Evolutionary conservation across 1,140 invertebrate genomes (phyloP), one percentile per base, ranked within the genome.

Genomic region (Drosophila subobscura): DNA sequence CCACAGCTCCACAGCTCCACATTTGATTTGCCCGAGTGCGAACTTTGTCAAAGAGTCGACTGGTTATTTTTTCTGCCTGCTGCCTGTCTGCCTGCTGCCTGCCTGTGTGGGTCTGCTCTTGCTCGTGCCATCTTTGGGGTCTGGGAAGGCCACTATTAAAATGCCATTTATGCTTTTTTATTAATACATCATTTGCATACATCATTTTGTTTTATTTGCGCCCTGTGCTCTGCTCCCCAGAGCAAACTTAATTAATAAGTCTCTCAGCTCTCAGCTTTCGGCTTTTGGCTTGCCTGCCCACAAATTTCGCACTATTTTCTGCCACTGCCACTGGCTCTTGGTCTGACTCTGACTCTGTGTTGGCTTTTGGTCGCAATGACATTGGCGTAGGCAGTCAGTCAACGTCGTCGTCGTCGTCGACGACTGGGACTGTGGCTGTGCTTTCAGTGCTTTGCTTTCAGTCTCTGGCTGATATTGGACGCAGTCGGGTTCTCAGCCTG

Each of bases 231-330:
- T 37, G 33, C 10, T 7, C 33, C 7, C 29, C 25, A 37, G 33
- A 74, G 60, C 56, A 80, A 80, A 85, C 83, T 86, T 88, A 88
- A 88, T 86, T 86, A 86, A 86, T 86, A 86, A 88, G 81, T 75
- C 77, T 74, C 77, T 71, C 16, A 20, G 16, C 77, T 74, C 77
- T 10, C 29, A 3, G 29, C 29, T 10, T 33, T 33, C 12, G 33
- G 33, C 33, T 75, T 86, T 79, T 81, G 77, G 73, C 68, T 74
- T 53, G 70, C 37, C 83, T 86, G 78, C 81, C 81, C 81, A 86
- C 81, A 73, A 68, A 75, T 67, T 88, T 86, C 81, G 81, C 81
- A 86, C 81, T 86, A 81, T 86, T 86, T 86, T 86, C 16, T 20
- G 16, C n/a, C n/a, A n/a, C n/a, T n/a, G n/a, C n/a, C n/a, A n/a